A percentile compares a stretch with the other conserved stretches of the same genome.
Conservation (phyloP, 2,888 invertebrate species). For the Petrolisthes cinctipes region DNA sequence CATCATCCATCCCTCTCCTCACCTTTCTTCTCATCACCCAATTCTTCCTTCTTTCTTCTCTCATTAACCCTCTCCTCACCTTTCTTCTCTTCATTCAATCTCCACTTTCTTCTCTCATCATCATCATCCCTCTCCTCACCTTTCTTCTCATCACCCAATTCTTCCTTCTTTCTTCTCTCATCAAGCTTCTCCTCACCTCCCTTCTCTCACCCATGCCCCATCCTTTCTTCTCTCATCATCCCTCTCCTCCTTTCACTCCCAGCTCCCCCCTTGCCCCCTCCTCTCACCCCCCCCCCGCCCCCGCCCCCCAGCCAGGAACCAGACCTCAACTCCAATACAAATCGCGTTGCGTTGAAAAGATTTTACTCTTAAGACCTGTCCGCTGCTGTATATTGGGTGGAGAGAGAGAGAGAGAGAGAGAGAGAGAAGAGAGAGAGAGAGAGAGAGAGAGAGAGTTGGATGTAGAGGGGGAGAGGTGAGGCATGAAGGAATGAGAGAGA, state of each 20-base stretch:
- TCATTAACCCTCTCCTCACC: not conserved
- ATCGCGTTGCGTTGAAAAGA: not conserved
- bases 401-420: conserved; percentile 27
- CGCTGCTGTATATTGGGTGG: not conserved
- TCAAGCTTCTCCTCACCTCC: too few relatives aligned
- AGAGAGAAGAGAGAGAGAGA: conserved; percentile 31
- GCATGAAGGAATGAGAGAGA: too few relatives aligned
- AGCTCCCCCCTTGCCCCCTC: too few relatives aligned
- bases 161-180: not conserved
- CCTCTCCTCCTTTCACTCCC: too few relatives aligned
- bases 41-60: not conserved
- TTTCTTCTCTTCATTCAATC: not conserved
- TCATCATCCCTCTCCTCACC: not conserved
- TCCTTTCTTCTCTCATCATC: too few relatives aligned
- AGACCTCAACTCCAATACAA: too few relatives aligned
- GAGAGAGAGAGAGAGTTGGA: conserved; percentile 25
- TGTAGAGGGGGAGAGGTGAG: too few relatives aligned
- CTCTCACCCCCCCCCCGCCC: too few relatives aligned
- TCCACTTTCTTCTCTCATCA: not conserved
- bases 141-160: not conserved
- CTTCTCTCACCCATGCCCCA: too few relatives aligned
- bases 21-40: not conserved
- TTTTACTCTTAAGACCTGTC: not conserved
- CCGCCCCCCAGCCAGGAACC: too few relatives aligned
- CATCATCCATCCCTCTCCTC: not conserved